Evolutionary conservation across 2,797 vertebrate species (phyloP).

Genomic region (Notamacropus eugenii): DNA sequence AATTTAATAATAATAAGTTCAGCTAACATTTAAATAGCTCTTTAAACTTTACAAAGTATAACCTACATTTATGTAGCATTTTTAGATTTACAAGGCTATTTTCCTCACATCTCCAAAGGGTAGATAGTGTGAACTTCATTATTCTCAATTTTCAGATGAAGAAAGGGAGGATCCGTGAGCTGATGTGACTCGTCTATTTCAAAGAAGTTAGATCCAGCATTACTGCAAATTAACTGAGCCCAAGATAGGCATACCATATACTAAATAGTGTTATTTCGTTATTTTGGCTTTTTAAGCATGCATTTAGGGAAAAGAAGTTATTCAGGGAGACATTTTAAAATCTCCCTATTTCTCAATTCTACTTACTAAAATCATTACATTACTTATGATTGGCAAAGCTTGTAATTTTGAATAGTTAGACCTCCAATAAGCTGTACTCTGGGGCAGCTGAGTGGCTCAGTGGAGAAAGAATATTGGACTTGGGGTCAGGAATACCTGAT

Average conservation of each 20-base stretch:
- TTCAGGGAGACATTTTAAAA: neutral
- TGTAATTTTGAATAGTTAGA: neutral
- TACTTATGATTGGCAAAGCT: neutral
- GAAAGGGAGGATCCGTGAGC: neutral
- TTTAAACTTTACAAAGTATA: neutral
- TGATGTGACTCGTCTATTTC: neutral
- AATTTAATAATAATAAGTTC: neutral
- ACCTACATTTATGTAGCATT: neutral
- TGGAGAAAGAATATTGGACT: neutral
- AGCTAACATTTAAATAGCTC: neutral
- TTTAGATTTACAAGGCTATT: neutral
- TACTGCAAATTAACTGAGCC: neutral
- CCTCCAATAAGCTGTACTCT: neutral
- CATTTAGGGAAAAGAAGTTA: neutral
- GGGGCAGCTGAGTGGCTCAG: neutral
- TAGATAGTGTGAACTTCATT: neutral
- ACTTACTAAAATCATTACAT: neutral
- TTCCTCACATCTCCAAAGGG: neutral
- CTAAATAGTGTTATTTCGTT: neutral
- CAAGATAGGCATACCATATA: neutral
- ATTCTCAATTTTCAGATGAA: neutral
- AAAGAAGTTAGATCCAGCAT: neutral
- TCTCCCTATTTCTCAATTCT: conserved; percentile 8
- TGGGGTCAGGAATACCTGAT: neutral
- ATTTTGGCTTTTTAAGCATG: neutral